Evolutionary conservation across 2,113 vertebrate species (phyloP), one percentile per base, ranked within the genome.

Genomic region (Synchiropus splendidus): DNA sequence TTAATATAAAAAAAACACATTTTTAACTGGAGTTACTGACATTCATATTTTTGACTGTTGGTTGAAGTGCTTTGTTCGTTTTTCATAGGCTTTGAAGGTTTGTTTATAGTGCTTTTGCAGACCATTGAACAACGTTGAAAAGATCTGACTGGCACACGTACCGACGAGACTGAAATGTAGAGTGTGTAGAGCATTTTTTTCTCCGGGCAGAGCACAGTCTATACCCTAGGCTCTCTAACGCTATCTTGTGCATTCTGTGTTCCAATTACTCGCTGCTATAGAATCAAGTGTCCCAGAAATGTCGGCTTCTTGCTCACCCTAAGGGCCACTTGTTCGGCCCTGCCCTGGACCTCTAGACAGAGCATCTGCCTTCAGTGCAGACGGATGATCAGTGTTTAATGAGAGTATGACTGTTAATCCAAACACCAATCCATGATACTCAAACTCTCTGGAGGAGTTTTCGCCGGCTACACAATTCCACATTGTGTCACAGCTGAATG

Each of bases 271-370:
- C 38, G 51, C 67, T 67, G 57, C 54, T 42, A 44, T 58, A 54
- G 54, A 51, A 48, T 73, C 58, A 73, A 72, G 47, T 74, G 73
- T 61, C 67, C 77, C 61, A 78, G 64, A 78, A 80, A 66, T 70
- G 72, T 57, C 58, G 51, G 12, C 44, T 59, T 10, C 54, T 54
- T 36, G 6, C 31, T 47, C 45, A 40, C 34, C 71, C 67, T 16
- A 35, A 51, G 64, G 68, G 68, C 61, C 48, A 30, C 43, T 58
- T 16, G 2, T 51, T 59, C 58, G 52, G 35, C 40, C 32, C 54
- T 55, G 55, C 56, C 58, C 54, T 31, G 34, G 49, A 52, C 52
- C 72, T 43, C 51, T 58, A 51, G 63, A 47, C 14, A 8, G 50
- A 18, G 62, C 51, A 60, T 61, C 54, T 74, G 62, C 47, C 36